Evolutionary conservation across 1,140 invertebrate species (phyloP).

Genomic region (Drosophila biarmipes): DNA sequence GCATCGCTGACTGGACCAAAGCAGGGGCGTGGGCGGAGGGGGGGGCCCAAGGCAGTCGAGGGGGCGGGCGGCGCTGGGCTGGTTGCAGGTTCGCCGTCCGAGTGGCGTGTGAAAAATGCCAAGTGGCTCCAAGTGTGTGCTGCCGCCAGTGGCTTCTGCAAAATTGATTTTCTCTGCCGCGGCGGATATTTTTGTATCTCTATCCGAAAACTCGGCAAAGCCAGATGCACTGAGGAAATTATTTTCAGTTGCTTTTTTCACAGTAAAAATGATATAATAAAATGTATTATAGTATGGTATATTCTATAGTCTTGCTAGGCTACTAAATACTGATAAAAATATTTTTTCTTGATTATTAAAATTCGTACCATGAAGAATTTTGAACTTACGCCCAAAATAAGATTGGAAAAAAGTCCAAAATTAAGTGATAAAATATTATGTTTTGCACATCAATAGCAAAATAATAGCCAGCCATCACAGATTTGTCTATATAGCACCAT

Average conservation of each 20-base stretch:
- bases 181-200: not conserved
- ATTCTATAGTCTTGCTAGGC: too few species aligned
- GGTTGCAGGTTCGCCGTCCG: slow-evolving; percentile 1
- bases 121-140: slow-evolving; percentile 24
- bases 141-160: slow-evolving; percentile 9
- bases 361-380: too few species aligned
- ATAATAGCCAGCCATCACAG: not conserved
- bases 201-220: slow-evolving; percentile 4
- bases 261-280: too few species aligned
- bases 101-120: slow-evolving; percentile 59
- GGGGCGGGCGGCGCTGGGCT: not conserved
- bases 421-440: too few species aligned
- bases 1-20: slow-evolving; percentile 43
- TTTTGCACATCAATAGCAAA: not conserved
- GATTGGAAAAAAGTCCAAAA: too few species aligned
- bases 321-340: too few species aligned
- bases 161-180: slow-evolving; percentile 55
- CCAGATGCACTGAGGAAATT: not conserved
- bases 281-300: too few species aligned
- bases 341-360: too few species aligned
- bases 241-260: too few species aligned
- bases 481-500: not conserved
- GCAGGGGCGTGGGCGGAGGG: not conserved
- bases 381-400: too few species aligned
- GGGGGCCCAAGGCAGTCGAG: not conserved